Percentiles rank a stretch among this genome's conserved stretches.
Conservation (phyloP, 2,797 vertebrate species). For the Enteromius trimaculatus region DNA sequence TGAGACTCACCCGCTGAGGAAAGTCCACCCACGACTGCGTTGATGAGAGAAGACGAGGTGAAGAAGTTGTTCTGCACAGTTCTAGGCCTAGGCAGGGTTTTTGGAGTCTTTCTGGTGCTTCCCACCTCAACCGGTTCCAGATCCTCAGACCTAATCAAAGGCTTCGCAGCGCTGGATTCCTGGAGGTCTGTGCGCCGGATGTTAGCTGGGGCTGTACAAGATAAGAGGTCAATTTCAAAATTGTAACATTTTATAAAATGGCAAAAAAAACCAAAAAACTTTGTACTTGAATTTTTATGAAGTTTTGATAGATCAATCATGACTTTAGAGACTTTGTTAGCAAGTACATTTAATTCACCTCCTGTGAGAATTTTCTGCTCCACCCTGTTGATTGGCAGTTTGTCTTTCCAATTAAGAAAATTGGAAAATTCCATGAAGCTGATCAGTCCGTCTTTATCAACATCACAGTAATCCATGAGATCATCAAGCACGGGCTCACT, state of each 20-base stretch:
- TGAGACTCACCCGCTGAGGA: constrained; percentile 71
- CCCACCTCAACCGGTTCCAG: constrained; percentile 71
- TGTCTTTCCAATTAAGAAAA: constrained; percentile 92
- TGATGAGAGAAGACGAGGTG: constrained; percentile 82
- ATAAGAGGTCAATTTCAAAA: too few species aligned
- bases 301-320: background rate
- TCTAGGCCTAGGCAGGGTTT: constrained; percentile 68
- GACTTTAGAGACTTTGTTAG: background rate
- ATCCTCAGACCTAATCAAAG: constrained; percentile 74
- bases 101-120: constrained; percentile 71
- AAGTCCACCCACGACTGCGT: constrained; percentile 64
- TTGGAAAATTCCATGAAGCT: constrained; percentile 86
- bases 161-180: constrained; percentile 3
- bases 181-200: constrained; percentile 12
- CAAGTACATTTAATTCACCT: constrained; percentile 62
- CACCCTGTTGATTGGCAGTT: constrained; percentile 71
- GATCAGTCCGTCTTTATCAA: constrained; percentile 82
- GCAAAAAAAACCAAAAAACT: too few species aligned
- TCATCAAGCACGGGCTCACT: constrained; percentile 76
- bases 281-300: too few species aligned
- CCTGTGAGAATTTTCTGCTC: constrained; percentile 78
- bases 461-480: constrained; percentile 86
- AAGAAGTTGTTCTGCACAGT: constrained; percentile 69
- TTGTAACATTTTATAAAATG: too few species aligned
- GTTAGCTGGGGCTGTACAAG: constrained; percentile 55